Conservation (phyloP, 2,797 vertebrate genomes). For the Gouania willdenowi region DNA sequence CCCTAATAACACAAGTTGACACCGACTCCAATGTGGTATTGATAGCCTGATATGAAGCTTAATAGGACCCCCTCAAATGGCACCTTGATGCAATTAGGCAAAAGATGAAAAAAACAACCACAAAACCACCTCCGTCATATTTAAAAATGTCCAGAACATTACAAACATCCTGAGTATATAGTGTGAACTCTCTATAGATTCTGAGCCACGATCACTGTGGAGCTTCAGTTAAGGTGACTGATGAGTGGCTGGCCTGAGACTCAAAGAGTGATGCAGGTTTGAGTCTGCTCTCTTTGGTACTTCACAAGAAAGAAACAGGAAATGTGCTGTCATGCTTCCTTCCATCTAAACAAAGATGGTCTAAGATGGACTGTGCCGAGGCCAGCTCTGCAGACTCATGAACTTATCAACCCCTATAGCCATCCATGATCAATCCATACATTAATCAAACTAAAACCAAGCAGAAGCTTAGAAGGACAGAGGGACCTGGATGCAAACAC, state of each 20-base stretch:
- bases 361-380: slow-evolving; percentile 42
- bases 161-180: slow-evolving; percentile 9
- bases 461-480: slow-evolving; percentile 13
- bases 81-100: background rate
- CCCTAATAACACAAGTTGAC: too few relatives aligned
- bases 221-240: slow-evolving; percentile 18
- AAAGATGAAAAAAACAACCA: background rate
- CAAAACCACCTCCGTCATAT: slow-evolving; percentile 3
- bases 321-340: slow-evolving; percentile 18
- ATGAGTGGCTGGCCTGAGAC: slow-evolving; percentile 4
- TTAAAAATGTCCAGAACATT: slow-evolving; percentile 5
- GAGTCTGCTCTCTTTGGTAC: slow-evolving; percentile 59
- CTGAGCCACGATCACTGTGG: slow-evolving; percentile 14
- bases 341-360: background rate
- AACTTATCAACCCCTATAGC: slow-evolving; percentile 22
- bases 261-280: slow-evolving; percentile 19
- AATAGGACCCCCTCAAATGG: background rate
- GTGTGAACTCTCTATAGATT: slow-evolving; percentile 11
- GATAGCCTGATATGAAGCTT: too few relatives aligned
- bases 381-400: slow-evolving; percentile 39
- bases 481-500: slow-evolving; percentile 37
- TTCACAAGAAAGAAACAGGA: slow-evolving; percentile 43
- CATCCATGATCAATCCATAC: slow-evolving; percentile 40
- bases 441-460: slow-evolving; percentile 14
- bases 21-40: too few relatives aligned